phyloP scores from a whole-genome alignment of 2,113 vertebrate genomes.

The Telmatochromis sp. region DNA sequence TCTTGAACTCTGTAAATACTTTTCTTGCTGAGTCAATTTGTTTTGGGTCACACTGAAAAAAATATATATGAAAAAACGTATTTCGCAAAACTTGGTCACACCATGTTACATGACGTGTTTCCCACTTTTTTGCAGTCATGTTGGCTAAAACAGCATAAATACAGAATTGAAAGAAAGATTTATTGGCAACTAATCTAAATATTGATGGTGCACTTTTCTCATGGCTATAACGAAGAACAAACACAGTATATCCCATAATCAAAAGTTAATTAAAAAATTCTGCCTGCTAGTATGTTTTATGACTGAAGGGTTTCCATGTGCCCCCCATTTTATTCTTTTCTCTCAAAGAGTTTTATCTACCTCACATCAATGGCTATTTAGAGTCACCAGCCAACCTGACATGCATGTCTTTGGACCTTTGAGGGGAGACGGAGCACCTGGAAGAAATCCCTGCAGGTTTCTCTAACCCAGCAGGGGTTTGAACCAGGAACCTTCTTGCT shows the following conservation, averaged over 20 bases:
- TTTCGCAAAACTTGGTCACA: background rate
- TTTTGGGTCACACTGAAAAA: background rate
- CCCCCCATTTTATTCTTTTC: background rate
- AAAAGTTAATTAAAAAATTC: background rate
- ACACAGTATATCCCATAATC: background rate
- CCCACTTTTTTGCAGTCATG: background rate
- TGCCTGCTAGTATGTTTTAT: background rate
- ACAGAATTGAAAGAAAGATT: background rate
- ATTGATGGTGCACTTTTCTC: background rate
- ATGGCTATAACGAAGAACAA: background rate
- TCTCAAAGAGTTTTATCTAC: background rate
- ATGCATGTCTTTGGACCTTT: background rate
- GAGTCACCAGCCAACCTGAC: background rate
- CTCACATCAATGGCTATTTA: background rate
- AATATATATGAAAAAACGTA: background rate
- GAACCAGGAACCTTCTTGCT: background rate
- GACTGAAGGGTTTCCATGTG: background rate
- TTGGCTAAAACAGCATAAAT: background rate
- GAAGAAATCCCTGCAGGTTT: background rate
- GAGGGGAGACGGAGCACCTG: background rate
- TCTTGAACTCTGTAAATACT: background rate
- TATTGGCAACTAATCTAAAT: background rate
- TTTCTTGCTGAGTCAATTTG: background rate
- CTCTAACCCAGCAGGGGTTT: background rate
- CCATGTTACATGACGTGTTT: background rate